Base-by-base conservation (phyloP, 2,797 vertebrate genomes). In the Eidolon dupreanum region DNA sequence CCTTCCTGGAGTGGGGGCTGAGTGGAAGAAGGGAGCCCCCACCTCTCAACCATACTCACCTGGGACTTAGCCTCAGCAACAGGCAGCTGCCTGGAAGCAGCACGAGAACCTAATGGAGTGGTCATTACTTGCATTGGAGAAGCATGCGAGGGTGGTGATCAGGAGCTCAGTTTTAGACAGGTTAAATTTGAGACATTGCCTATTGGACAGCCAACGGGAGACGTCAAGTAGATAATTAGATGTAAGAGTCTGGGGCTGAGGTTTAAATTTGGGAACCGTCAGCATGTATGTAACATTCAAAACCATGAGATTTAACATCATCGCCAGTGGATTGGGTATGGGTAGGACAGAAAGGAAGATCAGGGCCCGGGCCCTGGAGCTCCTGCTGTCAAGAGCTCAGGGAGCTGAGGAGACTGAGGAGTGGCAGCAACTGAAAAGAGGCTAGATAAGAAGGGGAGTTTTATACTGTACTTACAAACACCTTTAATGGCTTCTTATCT, bases 401-500 rank as follows among this genome's bases (percentile, higher is more conserved):
- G 24, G 7, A 26, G 20, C 36, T n/a, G 8, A 77, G 31, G 63
- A 86, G 79, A 33, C 9, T 9, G 31, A 43, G 11, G 74, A 9
- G 4, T 53, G 3, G 28, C 24, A 74, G 57, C 46, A 73, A 16
- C 43, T 26, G 19, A 57, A n/a, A 41, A 90, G 22, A 63, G n/a
- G 11, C 28, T 57, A 31, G 9, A n/a, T 65, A 73, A 63, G 26
- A 84, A 49, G 20, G 3, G 26, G 2, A 5, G 55, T 94, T 96
- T 61, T 41, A 8, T 77, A 19, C 12, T 73, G 26, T 1, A 28
- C 38, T 4, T 61, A 68, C 70, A 95, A 89, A 0, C 0, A n/a
- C 88, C 41, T 93, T 49, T 53, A 90, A 12, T 26, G 22, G 46
- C 86, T 70, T 89, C 68, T 81, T 66, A 3, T 96, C 74, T 91